Evolutionary conservation across 2,113 vertebrate species (phyloP).

Genomic region (Zingel zingel): DNA sequence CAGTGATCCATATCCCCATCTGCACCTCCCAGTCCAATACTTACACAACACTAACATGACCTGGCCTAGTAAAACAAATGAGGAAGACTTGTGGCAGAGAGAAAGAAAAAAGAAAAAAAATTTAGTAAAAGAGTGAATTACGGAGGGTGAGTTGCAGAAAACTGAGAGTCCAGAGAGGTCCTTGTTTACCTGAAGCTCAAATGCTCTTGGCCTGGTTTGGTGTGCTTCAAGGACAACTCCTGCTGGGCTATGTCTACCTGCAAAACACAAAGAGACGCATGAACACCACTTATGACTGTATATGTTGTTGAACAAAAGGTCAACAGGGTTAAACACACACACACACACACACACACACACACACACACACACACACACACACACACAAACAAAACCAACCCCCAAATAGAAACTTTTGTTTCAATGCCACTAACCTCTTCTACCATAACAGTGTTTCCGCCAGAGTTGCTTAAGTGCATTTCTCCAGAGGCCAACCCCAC

Average conservation of each 20-base stretch:
- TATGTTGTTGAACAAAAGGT: slow-evolving; percentile 18
- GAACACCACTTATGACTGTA: not conserved
- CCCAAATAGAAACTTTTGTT: slow-evolving; percentile 47
- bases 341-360: slow-evolving; percentile 10
- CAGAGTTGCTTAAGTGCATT: slow-evolving; percentile 38
- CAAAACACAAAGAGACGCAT: slow-evolving; percentile 8
- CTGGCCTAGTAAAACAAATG: slow-evolving; percentile 16
- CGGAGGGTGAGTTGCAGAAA: not conserved
- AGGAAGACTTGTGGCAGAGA: not conserved
- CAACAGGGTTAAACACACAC: slow-evolving; percentile 27
- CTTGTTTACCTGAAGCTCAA: slow-evolving; percentile 10
- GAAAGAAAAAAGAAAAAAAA: not conserved
- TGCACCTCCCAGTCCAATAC: not conserved
- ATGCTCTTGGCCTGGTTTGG: not conserved
- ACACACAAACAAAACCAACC: slow-evolving; percentile 26
- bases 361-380: slow-evolving; percentile 11
- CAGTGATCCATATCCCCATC: not conserved
- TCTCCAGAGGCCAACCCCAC: slow-evolving; percentile 24
- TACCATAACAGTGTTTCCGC: slow-evolving; percentile 31
- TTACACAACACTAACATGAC: slow-evolving; percentile 2
- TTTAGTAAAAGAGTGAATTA: not conserved
- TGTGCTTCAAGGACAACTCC: not conserved
- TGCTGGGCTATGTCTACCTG: not conserved
- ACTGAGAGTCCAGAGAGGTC: not conserved
- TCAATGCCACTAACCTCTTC: slow-evolving; percentile 38